Conservation (phyloP, 2,113 vertebrate species). For the Cacatua alba region DNA sequence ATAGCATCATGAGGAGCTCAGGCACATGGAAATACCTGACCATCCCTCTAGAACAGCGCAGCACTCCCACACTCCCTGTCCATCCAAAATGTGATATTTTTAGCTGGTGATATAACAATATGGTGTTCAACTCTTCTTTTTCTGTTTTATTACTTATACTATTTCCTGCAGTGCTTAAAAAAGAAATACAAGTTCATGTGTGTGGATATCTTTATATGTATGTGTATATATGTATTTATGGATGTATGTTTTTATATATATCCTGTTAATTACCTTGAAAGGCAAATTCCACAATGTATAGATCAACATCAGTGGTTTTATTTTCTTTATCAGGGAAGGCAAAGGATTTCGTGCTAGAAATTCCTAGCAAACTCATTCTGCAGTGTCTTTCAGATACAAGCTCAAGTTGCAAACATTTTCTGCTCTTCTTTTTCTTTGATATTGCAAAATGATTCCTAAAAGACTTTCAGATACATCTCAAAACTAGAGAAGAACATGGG, state of each 20-base stretch:
- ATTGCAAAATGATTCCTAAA: neutral
- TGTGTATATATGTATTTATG: neutral
- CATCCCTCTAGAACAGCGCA: neutral
- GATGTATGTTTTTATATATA: neutral
- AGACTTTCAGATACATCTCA: neutral
- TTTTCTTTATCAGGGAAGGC: neutral
- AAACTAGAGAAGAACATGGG: neutral
- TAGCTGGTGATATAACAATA: neutral
- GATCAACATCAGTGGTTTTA: neutral
- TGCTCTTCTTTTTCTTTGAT: neutral
- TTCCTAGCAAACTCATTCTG: neutral
- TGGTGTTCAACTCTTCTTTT: neutral
- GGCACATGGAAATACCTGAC: neutral
- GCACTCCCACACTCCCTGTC: rapidly evolving
- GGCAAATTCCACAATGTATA: neutral
- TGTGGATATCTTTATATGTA: rapidly evolving
- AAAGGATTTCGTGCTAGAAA: neutral
- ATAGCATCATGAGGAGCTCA: neutral
- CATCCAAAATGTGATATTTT: neutral
- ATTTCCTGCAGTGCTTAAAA: neutral
- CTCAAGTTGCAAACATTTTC: neutral
- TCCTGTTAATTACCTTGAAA: neutral
- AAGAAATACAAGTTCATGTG: neutral
- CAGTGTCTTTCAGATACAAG: neutral
- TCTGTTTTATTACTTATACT: neutral